Evolutionary conservation across 2,888 invertebrate species (phyloP), one percentile per base, ranked within the genome.

Genomic region (Nezara viridula): DNA sequence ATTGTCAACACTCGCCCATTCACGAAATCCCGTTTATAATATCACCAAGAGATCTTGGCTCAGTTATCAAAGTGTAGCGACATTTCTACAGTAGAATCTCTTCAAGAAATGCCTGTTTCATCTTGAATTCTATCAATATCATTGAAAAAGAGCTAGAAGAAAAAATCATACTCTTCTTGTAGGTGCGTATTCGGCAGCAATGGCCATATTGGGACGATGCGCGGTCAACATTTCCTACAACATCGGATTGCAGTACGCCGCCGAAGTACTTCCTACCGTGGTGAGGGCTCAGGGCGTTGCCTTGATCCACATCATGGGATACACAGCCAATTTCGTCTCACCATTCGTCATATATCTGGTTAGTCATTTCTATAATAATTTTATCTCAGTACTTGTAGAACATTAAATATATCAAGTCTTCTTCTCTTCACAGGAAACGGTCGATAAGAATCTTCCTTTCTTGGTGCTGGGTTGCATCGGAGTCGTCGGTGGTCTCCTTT

Each of bases 211-310:
- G 90, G 97, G 97, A 7, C 94, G 98, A 32, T 97, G 98, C 91
- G 96, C 96, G 90, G 96, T 98, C 21, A 98, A 97, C 92, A 97
- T 97, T 88, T 96, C 97, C 0, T 98, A 98, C 93, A 98, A 97
- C 93, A 97, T 98, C 91, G 97, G 97, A 0, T 94, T 98, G 0
- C 98, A 98, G 91, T 98, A 97, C 93, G 97, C 97, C 0, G 97
- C 98, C 0, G 98, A 98, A 92, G 93, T 98, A 24, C 92, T 98
- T 19, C 98, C 98, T 0, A 98, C 98, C 0, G 97, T 97, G 1
- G 97, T 98, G 0, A 93, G 98, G 85, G 97, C 97, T 0, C 97
- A 97, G 92, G 97, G 97, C 0, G 96, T 98, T 0, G 97, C 97
- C 0, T 93, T 97, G 27, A 96, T 97, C 88, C 97, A 97, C 92